Percentiles rank a stretch among this genome's conserved stretches.
phyloP scores from a whole-genome alignment of 2,888 invertebrate species.

The Girardia tigrina region DNA sequence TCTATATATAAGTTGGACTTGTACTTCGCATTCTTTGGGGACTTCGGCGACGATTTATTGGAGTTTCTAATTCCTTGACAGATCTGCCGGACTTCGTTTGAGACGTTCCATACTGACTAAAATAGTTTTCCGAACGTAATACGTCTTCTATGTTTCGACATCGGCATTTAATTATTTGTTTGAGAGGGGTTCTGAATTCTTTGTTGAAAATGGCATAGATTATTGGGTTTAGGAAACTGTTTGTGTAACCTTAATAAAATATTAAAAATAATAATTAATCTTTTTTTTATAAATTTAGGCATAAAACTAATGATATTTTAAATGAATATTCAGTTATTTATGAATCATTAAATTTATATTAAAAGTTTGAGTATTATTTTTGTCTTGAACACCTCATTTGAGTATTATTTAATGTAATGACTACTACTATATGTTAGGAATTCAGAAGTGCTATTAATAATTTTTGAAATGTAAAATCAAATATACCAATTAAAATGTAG shows the following conservation, averaged over 20 bases:
- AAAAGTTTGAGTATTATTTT: no score
- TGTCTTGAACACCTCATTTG: no score
- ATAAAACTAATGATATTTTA: no score
- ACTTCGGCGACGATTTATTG: background rate
- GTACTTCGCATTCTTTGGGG: constrained; percentile 8
- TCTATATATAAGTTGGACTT: background rate
- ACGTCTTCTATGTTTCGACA: constrained; percentile 47
- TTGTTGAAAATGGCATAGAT: constrained; percentile 86
- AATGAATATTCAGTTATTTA: no score
- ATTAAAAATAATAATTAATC: no score
- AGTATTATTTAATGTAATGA: no score
- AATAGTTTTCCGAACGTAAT: constrained; percentile 47
- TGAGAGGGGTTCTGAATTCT: constrained; percentile 84
- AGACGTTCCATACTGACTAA: constrained; percentile 43
- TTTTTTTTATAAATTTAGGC: no score
- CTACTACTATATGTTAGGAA: no score
- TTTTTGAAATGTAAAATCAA: no score
- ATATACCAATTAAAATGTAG: no score
- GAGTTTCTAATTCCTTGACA: background rate
- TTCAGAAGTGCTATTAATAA: no score
- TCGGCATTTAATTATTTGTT: constrained; percentile 68
- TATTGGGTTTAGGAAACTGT: constrained; percentile 82
- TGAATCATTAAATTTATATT: no score
- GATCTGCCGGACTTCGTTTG: background rate
- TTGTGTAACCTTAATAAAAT: constrained; percentile 62